These are phyloP conservation scores for Megalops atlanticus DNA, from an alignment of 2,113 vertebrate genomes.

Conservation along the genomic window DNA sequence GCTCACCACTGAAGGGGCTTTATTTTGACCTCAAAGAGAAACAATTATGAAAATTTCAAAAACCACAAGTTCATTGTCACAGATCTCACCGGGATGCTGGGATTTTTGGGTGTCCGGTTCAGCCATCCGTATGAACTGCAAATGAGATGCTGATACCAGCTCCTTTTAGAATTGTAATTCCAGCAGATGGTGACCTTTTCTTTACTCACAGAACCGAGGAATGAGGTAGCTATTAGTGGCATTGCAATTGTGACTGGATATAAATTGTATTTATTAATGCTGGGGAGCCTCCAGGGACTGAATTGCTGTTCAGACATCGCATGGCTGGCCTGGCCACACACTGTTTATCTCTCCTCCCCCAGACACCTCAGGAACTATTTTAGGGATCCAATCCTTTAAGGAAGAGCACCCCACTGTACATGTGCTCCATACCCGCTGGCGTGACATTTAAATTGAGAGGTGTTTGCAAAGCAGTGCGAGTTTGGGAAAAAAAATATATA, in stretches of 20 bases:
- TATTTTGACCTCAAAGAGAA: constrained; percentile 14
- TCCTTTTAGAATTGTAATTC: constrained; percentile 18
- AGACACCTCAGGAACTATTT: background rate
- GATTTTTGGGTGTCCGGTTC: background rate
- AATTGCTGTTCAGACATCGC: constrained; percentile 32
- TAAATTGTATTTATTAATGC: constrained; percentile 44
- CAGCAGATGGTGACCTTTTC: constrained; percentile 33
- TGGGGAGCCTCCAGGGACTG: constrained; percentile 4
- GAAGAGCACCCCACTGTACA: background rate
- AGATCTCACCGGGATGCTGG: background rate
- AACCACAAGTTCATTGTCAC: background rate
- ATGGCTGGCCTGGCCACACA: constrained; percentile 13
- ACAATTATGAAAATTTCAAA: constrained; percentile 9
- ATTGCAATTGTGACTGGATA: constrained; percentile 40
- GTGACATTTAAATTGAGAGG: too few species aligned
- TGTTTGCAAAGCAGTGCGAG: too few species aligned
- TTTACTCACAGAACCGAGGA: constrained; percentile 23
- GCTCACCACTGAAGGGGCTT: background rate
- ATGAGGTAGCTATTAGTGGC: constrained; percentile 30
- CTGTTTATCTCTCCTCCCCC: constrained; percentile 1
- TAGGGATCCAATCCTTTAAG: background rate
- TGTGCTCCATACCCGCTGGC: too few species aligned
- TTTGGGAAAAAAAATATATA: too few species aligned
- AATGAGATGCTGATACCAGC: constrained; percentile 27
- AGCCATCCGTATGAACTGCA: constrained; percentile 26